Evolutionary conservation across 2,888 invertebrate species (phyloP).

Genomic region (Rapana venosa): DNA sequence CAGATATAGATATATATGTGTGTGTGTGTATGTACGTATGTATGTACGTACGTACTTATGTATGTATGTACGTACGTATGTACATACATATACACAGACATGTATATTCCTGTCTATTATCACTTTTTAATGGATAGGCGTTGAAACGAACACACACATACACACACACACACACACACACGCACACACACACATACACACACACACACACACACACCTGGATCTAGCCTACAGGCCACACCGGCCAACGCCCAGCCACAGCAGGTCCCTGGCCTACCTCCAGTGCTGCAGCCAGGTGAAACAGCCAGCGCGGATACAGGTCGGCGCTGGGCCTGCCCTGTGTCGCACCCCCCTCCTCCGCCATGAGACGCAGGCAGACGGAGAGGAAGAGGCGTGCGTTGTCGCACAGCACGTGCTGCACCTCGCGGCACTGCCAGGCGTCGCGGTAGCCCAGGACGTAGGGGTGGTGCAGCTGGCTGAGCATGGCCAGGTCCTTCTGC

Average conservation of each 20-base stretch:
- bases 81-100: no score
- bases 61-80: no score
- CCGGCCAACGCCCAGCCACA: no score
- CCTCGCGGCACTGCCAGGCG: conserved; percentile 4
- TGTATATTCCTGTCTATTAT: no score
- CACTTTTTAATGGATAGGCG: no score
- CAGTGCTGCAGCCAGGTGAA: conserved; percentile 15
- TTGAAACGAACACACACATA: no score
- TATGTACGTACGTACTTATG: no score
- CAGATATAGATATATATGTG: no score
- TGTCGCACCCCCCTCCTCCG: not conserved
- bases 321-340: not conserved
- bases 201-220: not conserved
- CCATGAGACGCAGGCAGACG: conserved; percentile 5
- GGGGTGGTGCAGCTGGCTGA: not conserved
- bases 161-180: no score
- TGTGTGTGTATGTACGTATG: no score
- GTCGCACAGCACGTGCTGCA: conserved; percentile 26
- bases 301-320: conserved; percentile 26
- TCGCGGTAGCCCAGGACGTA: conserved; percentile 15
- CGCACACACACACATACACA: not conserved
- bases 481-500: not conserved
- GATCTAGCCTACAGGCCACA: no score
- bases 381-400: conserved; percentile 25
- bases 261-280: no score